phyloP scores from a whole-genome alignment of 2,797 vertebrate genomes.

The Loriculus beryllinus region DNA sequence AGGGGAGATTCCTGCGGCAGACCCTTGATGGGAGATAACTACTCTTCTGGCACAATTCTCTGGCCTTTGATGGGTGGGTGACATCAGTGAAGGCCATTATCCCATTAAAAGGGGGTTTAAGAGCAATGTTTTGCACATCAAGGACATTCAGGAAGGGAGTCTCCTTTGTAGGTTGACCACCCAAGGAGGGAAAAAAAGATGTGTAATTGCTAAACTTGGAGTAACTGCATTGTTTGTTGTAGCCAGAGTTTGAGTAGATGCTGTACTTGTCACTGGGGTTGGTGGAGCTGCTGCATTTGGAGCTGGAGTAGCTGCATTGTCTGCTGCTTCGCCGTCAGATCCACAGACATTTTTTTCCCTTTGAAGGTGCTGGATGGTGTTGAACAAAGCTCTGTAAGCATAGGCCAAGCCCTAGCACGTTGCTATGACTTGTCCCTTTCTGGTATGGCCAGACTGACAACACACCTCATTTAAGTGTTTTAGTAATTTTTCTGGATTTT shows the following conservation, averaged over 20 bases:
- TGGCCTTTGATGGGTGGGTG: background rate
- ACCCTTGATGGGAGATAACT: background rate
- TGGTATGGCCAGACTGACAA: too few relatives aligned
- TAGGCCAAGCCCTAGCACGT: background rate
- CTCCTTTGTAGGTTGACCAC: background rate
- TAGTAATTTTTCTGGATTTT: background rate
- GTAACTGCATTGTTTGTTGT: background rate
- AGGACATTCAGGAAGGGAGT: background rate
- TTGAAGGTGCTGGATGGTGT: background rate
- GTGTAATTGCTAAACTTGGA: background rate
- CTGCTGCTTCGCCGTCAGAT: background rate
- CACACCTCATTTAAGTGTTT: background rate
- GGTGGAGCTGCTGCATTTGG: background rate
- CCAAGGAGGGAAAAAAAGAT: background rate
- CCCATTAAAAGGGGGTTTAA: background rate
- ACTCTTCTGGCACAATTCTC: background rate
- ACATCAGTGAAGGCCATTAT: background rate
- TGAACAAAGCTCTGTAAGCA: background rate
- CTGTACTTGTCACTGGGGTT: background rate
- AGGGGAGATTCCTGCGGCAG: background rate
- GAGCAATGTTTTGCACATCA: background rate
- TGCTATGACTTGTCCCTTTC: background rate
- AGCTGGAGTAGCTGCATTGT: background rate
- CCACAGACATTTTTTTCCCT: background rate
- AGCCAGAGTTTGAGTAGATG: background rate